A percentile compares a stretch with the other conserved stretches of the same genome.
These are phyloP conservation scores for Phragmatobia fuliginosa DNA, from an alignment of 2,888 invertebrate genomes.

Conservation along the genomic window DNA sequence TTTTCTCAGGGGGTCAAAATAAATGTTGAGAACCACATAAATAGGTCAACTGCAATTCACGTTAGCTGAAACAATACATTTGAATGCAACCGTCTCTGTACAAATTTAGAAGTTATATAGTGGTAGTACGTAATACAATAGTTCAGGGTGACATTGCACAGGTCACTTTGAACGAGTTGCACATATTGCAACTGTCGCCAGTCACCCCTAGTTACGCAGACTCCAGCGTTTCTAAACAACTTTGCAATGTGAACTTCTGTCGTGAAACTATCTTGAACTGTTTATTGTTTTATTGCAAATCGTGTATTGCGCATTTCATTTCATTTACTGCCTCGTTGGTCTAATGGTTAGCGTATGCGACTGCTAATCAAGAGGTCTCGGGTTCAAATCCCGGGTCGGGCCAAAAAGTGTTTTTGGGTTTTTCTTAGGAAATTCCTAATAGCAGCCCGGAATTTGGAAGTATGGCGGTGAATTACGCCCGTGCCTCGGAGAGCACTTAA, in stretches of 20 bases:
- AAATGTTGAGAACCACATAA: constrained; percentile 3
- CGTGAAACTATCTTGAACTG: not conserved
- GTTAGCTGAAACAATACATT: constrained; percentile 12
- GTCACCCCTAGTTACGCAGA: not conserved
- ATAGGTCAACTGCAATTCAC: constrained; percentile 1
- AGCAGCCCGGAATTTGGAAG: no score
- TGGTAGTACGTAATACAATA: constrained; percentile 23
- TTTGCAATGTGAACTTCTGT: not conserved
- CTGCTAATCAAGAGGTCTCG: no score
- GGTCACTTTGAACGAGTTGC: constrained; percentile 7
- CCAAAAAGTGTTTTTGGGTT: no score
- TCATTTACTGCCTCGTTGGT: no score
- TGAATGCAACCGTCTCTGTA: constrained; percentile 6
- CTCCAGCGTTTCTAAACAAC: constrained; percentile 2
- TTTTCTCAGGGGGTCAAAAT: not conserved
- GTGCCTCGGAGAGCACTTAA: no score
- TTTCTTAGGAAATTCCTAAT: no score
- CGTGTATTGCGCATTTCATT: not conserved
- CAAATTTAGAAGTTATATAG: constrained; percentile 26
- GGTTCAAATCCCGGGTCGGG: no score
- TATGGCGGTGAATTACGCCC: no score
- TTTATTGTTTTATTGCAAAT: constrained; percentile 1
- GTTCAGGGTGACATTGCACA: constrained; percentile 10
- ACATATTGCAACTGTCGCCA: constrained; percentile 4
- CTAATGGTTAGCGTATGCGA: no score